Base-by-base conservation (phyloP, 2,888 invertebrate species). In the Alviniconcha strummeri region DNA sequence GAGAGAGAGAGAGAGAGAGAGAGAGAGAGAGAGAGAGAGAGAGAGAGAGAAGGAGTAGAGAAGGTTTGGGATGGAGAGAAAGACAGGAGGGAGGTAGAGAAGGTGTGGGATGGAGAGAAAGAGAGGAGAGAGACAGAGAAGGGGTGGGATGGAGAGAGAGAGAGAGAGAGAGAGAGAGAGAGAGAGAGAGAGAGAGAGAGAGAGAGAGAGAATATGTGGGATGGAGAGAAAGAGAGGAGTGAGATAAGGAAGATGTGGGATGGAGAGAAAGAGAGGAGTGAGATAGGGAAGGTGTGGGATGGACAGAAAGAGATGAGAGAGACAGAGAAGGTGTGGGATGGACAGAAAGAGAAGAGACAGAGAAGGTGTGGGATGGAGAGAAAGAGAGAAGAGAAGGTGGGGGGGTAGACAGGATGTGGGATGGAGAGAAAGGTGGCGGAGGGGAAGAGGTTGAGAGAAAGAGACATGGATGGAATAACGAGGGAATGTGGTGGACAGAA, bases 201-300 rank as follows among this genome's bases (percentile, higher is more conserved):
- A 69, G 69, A 19, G n/a, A n/a, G 17, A 36, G 13, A 54, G 15
- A 54, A 9, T 54, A 19, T 19, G 36, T 76, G 76, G 67, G 57
- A 60, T 76, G 76, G n/a, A n/a, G 55, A 64, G 76, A 76, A n/a
- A 64, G 76, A 82, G 76, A 67, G 72, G 11, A 36, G n/a, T 55
- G 55, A 19, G 19, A 8, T 5, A 19, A 54, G 52, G 67, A 11
- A 76, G 67, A 64, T 64, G 55, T 7, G 60, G 76, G 64, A 57
- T 19, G 57, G 55, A 60, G 8, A 19, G 75, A 81, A 11, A 74
- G 74, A 52, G 36, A 67, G 15, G 36, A 11, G 36, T 19, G 54
- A 54, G 7, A 8, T 19, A 52, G 11, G 1, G 2, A 52, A 1
- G 5, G 4, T 6, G 52, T 8, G 15, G 7, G 52, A 19, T 9